A percentile compares a stretch with the other conserved stretches of the same genome.
phyloP scores from a whole-genome alignment of 2,797 vertebrate species.

The Ara ararauna region DNA sequence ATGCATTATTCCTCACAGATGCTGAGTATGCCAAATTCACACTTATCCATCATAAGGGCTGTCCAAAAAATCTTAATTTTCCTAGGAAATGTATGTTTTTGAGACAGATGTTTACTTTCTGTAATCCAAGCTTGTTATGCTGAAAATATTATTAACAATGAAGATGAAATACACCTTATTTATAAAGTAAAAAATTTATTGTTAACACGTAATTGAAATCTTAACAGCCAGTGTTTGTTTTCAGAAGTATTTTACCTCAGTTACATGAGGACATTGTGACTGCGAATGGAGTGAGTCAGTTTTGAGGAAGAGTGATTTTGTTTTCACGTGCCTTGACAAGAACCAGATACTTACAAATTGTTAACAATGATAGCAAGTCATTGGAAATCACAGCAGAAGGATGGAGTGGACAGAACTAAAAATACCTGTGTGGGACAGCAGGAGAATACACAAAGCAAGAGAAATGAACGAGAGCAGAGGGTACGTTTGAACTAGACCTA shows the following conservation, averaged over 20 bases:
- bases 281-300: not conserved
- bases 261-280: not conserved
- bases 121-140: not conserved
- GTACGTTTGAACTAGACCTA: accelerated
- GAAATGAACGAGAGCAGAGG: not conserved
- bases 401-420: not conserved
- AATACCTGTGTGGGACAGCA: not conserved
- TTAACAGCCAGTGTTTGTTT: not conserved
- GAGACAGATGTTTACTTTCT: not conserved
- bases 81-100: not conserved
- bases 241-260: not conserved
- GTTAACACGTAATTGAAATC: not conserved
- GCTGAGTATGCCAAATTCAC: not conserved
- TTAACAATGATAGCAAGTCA: not conserved
- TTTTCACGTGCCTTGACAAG: not conserved
- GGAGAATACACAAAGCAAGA: not conserved
- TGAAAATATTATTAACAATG: not conserved
- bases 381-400: not conserved
- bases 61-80: not conserved
- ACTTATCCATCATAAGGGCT: not conserved
- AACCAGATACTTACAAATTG: not conserved
- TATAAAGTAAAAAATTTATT: not conserved
- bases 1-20: not conserved
- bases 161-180: not conserved
- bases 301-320: not conserved